Evolutionary conservation across 2,888 invertebrate species (phyloP), one percentile per base, ranked within the genome.

Genomic region (Lochmaea crataegi): DNA sequence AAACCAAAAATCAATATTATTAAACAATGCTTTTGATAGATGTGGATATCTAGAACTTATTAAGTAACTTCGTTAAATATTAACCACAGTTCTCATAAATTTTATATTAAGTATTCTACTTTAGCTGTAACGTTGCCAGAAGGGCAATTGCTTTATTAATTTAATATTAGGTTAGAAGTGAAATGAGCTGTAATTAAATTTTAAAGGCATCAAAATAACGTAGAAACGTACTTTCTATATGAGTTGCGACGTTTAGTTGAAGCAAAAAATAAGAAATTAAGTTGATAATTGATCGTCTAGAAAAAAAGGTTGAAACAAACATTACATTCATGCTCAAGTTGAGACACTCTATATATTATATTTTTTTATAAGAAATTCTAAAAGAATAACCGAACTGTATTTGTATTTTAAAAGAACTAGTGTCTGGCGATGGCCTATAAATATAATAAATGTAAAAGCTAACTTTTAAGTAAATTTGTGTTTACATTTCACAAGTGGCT

Each of bases 401-500:
- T 38, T 60, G 38, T 60, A 60, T 63, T 63, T 42, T 18, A 65
- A 56, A 65, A 65, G 65, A 65, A 41, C 51, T 56, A 56, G 53
- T 65, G 65, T 65, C 65, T 65, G 38, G 18, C 16, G 53, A 53
- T 53, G 53, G 53, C 53, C n/a, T 42, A 65, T 48, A 48, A 14
- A 53, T 51, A 53, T 53, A 65, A 41, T 53, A 53, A 65, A 56
- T 65, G 65, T 65, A 65, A 65, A 65, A 65, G 65, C 65, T 71
- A 68, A 68, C 74, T 77, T 76, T 74, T 68, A 77, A 77, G 75
- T 76, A 78, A 79, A 74, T 72, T 73, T 74, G 51, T 80, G 80
- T 80, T 80, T 80, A 79, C 77, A 72, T 79, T 80, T 79, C 79
- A 78, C 80, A 80, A 80, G 80, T 80, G 80, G 78, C 75, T 77